Conservation (phyloP, 1,140 invertebrate species). For the Temnothorax curvispinosus region DNA sequence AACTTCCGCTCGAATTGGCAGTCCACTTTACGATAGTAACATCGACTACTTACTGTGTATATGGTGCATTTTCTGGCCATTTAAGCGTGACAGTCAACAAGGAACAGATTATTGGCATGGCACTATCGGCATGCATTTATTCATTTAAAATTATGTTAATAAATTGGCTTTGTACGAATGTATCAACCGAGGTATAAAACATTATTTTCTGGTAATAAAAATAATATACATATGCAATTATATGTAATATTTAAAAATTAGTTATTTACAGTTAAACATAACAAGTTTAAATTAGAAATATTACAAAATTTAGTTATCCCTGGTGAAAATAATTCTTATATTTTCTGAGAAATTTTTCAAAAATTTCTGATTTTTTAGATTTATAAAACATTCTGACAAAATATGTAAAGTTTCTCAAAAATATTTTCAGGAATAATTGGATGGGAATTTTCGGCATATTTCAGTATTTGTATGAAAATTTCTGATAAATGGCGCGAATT, state of each 20-base stretch:
- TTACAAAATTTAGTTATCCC: not conserved
- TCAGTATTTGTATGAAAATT: too few species aligned
- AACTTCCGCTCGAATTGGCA: slow-evolving; percentile 12
- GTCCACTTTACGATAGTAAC: slow-evolving; percentile 34
- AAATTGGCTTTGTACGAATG: not conserved
- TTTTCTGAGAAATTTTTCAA: too few species aligned
- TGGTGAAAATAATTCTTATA: too few species aligned
- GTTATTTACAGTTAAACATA: not conserved
- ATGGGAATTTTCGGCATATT: too few species aligned
- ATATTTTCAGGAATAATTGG: too few species aligned
- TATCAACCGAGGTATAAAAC: slow-evolving; percentile 1
- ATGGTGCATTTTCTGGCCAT: not conserved
- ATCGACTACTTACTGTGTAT: not conserved
- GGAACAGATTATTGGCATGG: not conserved
- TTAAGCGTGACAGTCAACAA: not conserved
- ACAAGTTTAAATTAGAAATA: not conserved
- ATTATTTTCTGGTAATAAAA: not conserved
- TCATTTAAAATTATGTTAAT: slow-evolving; percentile 6
- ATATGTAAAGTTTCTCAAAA: too few species aligned
- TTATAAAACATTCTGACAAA: too few species aligned
- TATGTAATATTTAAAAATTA: not conserved
- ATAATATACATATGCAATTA: not conserved
- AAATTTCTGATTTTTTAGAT: too few species aligned
- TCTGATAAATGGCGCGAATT: too few species aligned
- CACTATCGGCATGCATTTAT: not conserved